Percentiles rank a stretch among this genome's conserved stretches.
phyloP scores from a whole-genome alignment of 2,797 vertebrate genomes.

The Phoxinus dragarum region DNA sequence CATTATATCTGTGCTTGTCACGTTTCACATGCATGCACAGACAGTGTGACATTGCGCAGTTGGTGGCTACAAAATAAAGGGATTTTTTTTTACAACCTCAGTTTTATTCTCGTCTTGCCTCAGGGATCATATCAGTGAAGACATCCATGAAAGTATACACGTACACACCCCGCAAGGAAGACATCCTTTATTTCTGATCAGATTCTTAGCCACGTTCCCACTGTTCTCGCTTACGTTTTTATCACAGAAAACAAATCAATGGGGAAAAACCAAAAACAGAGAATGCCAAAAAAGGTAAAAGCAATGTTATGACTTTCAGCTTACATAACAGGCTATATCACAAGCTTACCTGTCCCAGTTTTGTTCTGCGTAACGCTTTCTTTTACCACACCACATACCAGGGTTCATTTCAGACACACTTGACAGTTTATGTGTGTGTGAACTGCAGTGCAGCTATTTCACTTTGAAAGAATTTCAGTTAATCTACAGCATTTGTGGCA shows the following conservation, averaged over 20 bases:
- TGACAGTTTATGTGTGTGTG: not conserved
- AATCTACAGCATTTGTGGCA: not conserved
- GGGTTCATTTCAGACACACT: not conserved
- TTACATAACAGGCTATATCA: slow-evolving; percentile 1
- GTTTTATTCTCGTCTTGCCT: slow-evolving; percentile 21
- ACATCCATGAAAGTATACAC: not conserved
- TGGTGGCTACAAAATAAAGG: slow-evolving; percentile 8
- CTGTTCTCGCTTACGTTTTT: not conserved
- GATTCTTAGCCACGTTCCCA: not conserved
- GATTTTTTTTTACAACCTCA: slow-evolving; percentile 2
- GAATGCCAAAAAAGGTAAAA: not conserved
- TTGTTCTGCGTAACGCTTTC: not conserved
- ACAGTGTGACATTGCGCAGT: slow-evolving; percentile 8
- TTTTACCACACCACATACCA: not conserved
- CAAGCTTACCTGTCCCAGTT: not conserved
- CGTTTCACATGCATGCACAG: slow-evolving; percentile 5
- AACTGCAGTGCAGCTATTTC: not conserved
- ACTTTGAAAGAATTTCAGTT: not conserved
- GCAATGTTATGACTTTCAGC: slow-evolving; percentile 9
- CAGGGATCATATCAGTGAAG: slow-evolving; percentile 24
- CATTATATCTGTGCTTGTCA: slow-evolving; percentile 4
- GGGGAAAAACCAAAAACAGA: not conserved
- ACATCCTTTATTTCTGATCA: not conserved
- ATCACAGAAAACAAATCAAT: slow-evolving; percentile 4
- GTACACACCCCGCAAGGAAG: not conserved